Base-by-base conservation (phyloP, 2,888 invertebrate genomes). In the Drosophila paranaensis region DNA sequence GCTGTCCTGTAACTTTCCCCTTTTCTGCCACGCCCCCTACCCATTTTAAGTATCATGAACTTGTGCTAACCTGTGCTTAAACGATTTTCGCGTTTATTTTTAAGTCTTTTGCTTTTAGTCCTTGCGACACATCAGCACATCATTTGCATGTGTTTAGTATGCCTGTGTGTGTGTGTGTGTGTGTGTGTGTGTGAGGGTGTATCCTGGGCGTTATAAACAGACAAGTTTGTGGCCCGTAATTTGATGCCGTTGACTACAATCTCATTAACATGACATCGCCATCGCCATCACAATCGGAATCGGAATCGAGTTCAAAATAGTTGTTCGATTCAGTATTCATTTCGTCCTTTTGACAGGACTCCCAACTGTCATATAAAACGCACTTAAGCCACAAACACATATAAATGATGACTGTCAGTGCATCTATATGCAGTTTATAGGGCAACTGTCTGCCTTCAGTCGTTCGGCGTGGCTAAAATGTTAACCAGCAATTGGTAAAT, bases 171-270 rank as follows among this genome's bases (percentile, higher is more conserved):
- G 27, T 9, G 57, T 43, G 43, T 53, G 20, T 40, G 69, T 43
- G 62, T 46, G 45, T 20, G 25, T 46, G 37, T 33, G 27, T 8
- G 46, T 4, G 57, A 14, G 40, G 13, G 11, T 1, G 45, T 56
- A 20, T n/a, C 33, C 56, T 51, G 53, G 45, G 62, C 62, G 57
- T 70, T 77, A 69, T 73, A 66, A 74, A 70, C 67, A 43, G 69
- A 65, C 81, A 71, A 77, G 81, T 62, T 71, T 82, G 79, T 81
- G 79, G 55, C 56, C 13, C 53, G 71, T 74, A 79, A 82, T 82
- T 71, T 81, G 87, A 87, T 81, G 70, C 79, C 53, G 57, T 40
- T 81, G 71, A 81, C 60, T 82, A 79, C 85, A 84, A 79, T 84
- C 83, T 81, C 83, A 87, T 83, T 83, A 84, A 77, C 77, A 74